Base-by-base conservation (phyloP, 2,113 vertebrate species). In the Mirza zaza region DNA sequence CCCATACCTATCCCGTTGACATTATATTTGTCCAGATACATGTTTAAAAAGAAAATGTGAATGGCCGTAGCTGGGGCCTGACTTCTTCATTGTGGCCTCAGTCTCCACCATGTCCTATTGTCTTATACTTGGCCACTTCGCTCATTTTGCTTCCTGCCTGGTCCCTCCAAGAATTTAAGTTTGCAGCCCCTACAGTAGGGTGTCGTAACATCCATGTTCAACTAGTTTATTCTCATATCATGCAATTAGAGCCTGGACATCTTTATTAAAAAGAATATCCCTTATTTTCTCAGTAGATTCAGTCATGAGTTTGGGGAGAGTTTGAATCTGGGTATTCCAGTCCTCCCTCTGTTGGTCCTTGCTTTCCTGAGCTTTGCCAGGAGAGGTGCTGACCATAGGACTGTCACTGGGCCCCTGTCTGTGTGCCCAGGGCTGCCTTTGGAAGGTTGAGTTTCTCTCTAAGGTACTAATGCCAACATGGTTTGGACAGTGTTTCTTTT, bases 241-340 rank as follows among this genome's bases (percentile, higher is more conserved):
- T 70, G 32, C 34, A 48, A 1, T 92, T 75, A 27, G 59, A 90
- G 32, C 32, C 34, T 39, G 29, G 23, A 3, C 45, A 55, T 89
- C 84, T 59, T 90, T 36, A 70, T 48, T 88, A 85, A 52, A 73
- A 83, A 83, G 71, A 59, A 87, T 71, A 32, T 42, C 23, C 20
- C n/a, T 83, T 80, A 42, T 93, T 95, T 92, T 95, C 25, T 88
- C 67, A 20, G 79, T 84, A 50, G 52, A 68, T 77, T 86, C 82
- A 83, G 32, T 80, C 2, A 1, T 50, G 73, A 79, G 12, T 68
- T 63, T 18, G 73, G 87, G 57, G 36, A 5, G 45, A 50, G 27
- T 76, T 67, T 90, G 25, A 39, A 23, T 57, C 34, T 73, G 27
- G 27, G 42, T 81, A 76, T 73, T 91, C 32, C 10, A 48, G 17